These are phyloP conservation scores for Sphecodes monilicornis DNA, from an alignment of 2,888 invertebrate species.

Conservation along the genomic window DNA sequence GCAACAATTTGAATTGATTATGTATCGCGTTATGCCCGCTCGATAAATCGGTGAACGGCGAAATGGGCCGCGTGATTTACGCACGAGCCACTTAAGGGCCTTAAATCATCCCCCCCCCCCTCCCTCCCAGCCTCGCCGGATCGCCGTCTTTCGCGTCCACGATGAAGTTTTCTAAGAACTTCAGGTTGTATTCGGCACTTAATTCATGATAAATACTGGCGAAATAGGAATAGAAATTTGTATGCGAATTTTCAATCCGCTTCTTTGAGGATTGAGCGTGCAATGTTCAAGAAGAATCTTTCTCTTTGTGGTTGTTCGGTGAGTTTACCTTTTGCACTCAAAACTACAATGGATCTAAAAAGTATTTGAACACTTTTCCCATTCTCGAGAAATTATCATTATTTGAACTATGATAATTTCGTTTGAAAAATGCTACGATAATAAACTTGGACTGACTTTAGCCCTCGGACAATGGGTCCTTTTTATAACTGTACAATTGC, in stretches of 20 bases:
- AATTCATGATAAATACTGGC: neutral
- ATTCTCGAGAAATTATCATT: too few relatives aligned
- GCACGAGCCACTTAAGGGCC: constrained; percentile 30
- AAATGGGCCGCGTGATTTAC: constrained; percentile 41
- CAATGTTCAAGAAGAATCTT: too few relatives aligned
- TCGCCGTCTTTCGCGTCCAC: neutral
- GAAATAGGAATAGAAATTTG: neutral
- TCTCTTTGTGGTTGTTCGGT: too few relatives aligned
- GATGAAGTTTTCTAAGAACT: neutral
- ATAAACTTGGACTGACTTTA: too few relatives aligned
- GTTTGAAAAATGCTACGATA: too few relatives aligned
- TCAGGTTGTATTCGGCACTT: neutral
- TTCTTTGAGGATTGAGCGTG: too few relatives aligned
- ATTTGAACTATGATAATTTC: too few relatives aligned
- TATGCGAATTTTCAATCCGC: neutral
- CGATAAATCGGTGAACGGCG: constrained; percentile 40
- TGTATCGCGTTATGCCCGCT: constrained; percentile 46
- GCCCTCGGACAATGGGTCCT: too few relatives aligned
- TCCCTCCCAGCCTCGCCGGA: neutral
- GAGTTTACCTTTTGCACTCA: too few relatives aligned
- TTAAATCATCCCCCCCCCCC: constrained; percentile 39
- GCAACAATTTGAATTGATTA: constrained; percentile 50
- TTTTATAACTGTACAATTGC: too few relatives aligned
- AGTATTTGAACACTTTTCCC: too few relatives aligned
- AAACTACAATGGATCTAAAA: too few relatives aligned